phyloP scores from a whole-genome alignment of 1,140 invertebrate species.

The Drosophila navojoa region DNA sequence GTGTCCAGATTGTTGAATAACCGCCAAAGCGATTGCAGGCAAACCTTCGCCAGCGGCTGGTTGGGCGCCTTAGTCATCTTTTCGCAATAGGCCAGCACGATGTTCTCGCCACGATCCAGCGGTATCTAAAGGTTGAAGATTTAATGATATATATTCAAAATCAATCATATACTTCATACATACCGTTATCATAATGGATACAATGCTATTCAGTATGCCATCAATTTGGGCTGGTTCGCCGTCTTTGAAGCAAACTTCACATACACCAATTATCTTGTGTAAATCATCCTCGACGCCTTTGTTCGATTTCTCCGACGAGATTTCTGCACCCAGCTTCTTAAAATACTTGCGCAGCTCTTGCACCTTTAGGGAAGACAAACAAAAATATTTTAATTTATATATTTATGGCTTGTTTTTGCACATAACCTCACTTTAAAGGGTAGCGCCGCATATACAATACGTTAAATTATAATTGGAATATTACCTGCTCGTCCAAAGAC shows the following conservation, averaged over 20 bases:
- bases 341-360: slow-evolving; percentile 95
- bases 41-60: slow-evolving; percentile 91
- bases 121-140: slow-evolving; percentile 87
- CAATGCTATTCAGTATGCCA: slow-evolving; percentile 94
- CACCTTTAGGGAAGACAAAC: slow-evolving; percentile 87
- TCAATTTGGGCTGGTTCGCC: slow-evolving; percentile 92
- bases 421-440: slow-evolving; percentile 82
- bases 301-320: slow-evolving; percentile 94
- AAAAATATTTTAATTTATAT: slow-evolving; percentile 40
- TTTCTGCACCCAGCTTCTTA: slow-evolving; percentile 95
- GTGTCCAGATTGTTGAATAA: slow-evolving; percentile 96
- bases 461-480: slow-evolving; percentile 15
- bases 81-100: slow-evolving; percentile 96
- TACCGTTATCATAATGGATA: slow-evolving; percentile 95
- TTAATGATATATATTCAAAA: neutral
- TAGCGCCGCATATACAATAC: neutral
- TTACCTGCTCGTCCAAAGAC: slow-evolving; percentile 91
- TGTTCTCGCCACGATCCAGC: slow-evolving; percentile 92
- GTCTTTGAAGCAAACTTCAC: slow-evolving; percentile 95
- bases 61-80: slow-evolving; percentile 96
- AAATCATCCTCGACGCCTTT: slow-evolving; percentile 97
- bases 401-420: slow-evolving; percentile 53
- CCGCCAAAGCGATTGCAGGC: slow-evolving; percentile 94
- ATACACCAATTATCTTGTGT: slow-evolving; percentile 97
- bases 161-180: slow-evolving; percentile 76